Evolutionary conservation across 2,113 vertebrate species (phyloP), one percentile per base, ranked within the genome.

Genomic region (Pristiophorus japonicus): DNA sequence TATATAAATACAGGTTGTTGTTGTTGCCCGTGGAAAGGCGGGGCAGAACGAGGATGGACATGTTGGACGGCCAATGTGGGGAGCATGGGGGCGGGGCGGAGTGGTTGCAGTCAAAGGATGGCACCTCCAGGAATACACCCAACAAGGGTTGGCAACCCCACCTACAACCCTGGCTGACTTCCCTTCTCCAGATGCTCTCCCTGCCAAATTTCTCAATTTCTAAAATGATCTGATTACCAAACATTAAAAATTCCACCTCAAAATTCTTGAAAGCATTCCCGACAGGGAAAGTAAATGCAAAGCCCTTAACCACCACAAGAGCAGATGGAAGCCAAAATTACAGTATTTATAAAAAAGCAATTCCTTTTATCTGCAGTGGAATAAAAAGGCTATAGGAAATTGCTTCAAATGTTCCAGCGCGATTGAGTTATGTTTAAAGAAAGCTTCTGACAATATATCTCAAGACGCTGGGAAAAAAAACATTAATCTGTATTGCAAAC

Each of bases 291-390:
- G 47, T 10, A 92, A 38, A 20, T 8, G 34, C 0, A 16, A 92
- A 65, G 34, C n/a, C 18, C n/a, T 62, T 63, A 91, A 91, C 88
- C 38, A 91, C 59, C 59, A 2, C 34, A 18, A 63, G 65, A 20
- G 18, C 34, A 63, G 78, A 81, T 20, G 42, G 78, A 81, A 81
- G 38, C 38, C 18, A 63, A 92, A 92, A 92, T 92, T 92, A 92
- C 88, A 92, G 59, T 63, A 6, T 38, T 92, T 65, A 63, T 59
- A 59, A 62, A 92, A 92, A 92, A 92, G 88, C 59, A 38, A 92
- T 63, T n/a, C 34, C 59, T 91, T 91, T 91, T n/a, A 91, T 91
- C 88, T 91, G 88, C n/a, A 18, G 10, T 38, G 88, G n/a, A 91
- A 63, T 91, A 62, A 91, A 62, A 14, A 38, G 14, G 16, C 47